Conservation (phyloP, 2,113 vertebrate genomes). For the Chloropsis hardwickii region DNA sequence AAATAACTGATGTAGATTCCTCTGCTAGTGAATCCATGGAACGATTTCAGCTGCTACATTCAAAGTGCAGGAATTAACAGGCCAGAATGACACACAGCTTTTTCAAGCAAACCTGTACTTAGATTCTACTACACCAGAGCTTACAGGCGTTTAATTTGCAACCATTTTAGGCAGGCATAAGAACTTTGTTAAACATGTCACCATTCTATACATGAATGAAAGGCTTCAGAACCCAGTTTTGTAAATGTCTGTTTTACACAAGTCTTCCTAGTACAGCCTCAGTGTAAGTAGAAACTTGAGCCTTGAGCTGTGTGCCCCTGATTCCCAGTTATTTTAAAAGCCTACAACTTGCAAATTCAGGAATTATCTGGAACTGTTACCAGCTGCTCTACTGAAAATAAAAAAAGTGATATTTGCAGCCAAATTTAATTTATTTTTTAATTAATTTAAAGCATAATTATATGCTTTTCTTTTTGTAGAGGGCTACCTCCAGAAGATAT, state of each 20-base stretch:
- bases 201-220: not conserved
- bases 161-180: not conserved
- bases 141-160: not conserved
- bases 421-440: no score
- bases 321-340: not conserved
- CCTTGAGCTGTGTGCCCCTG: not conserved
- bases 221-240: not conserved
- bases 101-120: not conserved
- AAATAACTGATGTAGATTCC: not conserved
- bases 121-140: not conserved
- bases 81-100: not conserved
- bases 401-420: not conserved
- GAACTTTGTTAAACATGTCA: not conserved
- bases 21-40: not conserved
- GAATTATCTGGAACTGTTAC: not conserved
- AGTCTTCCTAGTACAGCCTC: not conserved
- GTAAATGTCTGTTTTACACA: not conserved
- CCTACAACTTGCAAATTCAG: not conserved
- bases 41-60: not conserved
- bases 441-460: no score
- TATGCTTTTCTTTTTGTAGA: not conserved
- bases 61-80: not conserved
- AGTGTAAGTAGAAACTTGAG: not conserved
- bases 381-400: not conserved
- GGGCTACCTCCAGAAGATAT: not conserved